Percentiles rank a stretch among this genome's conserved stretches.
These are phyloP conservation scores for Ormyrus rosae DNA, from an alignment of 2,888 invertebrate species.

Conservation along the genomic window DNA sequence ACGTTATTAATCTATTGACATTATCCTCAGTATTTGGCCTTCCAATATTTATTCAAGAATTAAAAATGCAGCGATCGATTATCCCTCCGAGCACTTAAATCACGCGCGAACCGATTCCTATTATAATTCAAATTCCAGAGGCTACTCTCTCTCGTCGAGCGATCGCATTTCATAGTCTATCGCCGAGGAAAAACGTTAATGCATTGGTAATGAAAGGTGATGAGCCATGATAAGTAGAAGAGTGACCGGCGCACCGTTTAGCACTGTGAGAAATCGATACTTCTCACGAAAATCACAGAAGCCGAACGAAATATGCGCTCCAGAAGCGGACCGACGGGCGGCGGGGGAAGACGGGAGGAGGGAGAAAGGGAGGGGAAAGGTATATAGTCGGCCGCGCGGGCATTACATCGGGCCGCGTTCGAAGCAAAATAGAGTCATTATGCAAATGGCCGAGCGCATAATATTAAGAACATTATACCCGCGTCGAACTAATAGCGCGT, in stretches of 20 bases:
- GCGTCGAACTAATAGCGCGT: conserved; percentile 51
- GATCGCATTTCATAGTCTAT: not conserved
- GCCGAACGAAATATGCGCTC: conserved; percentile 57
- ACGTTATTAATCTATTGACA: conserved; percentile 29
- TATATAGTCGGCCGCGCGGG: conserved; percentile 17
- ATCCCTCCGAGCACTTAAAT: too few relatives aligned
- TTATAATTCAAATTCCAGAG: too few relatives aligned
- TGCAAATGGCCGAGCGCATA: conserved; percentile 56
- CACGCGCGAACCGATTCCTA: too few relatives aligned
- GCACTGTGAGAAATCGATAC: conserved; percentile 58
- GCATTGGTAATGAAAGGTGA: conserved; percentile 36
- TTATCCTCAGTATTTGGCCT: conserved; percentile 9
- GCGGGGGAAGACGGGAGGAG: too few relatives aligned
- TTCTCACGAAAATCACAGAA: conserved; percentile 58
- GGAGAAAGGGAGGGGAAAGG: too few relatives aligned
- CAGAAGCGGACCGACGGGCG: not conserved
- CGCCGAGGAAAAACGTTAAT: conserved; percentile 19
- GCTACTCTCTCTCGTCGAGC: too few relatives aligned
- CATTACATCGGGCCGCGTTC: conserved; percentile 48
- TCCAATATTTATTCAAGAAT: not conserved
- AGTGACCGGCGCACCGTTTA: conserved; percentile 27
- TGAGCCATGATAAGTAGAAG: conserved; percentile 47
- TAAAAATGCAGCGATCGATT: conserved; percentile 1
- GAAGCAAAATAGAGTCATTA: conserved; percentile 60
- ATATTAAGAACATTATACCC: conserved; percentile 57